A percentile compares a stretch with the other conserved stretches of the same genome.
Evolutionary conservation across 2,797 vertebrate genomes (phyloP).

Genomic region (Hafferia zeledoni): DNA sequence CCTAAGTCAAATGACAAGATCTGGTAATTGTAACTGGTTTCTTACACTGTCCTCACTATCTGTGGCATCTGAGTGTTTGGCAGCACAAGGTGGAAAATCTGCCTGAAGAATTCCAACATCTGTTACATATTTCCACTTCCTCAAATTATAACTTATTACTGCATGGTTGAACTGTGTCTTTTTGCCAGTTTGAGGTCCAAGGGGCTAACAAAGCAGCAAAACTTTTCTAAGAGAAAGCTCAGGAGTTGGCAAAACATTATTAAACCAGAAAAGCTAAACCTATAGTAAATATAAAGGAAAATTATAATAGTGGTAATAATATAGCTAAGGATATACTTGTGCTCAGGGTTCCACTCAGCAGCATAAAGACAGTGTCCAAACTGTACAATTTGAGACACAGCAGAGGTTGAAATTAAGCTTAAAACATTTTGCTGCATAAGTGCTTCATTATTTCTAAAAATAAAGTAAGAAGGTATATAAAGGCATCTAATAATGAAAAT

Average conservation of each 20-base stretch:
- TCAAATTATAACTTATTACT: constrained; percentile 65
- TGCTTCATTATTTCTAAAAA: neutral
- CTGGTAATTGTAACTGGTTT: constrained; percentile 16
- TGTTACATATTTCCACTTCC: constrained; percentile 67
- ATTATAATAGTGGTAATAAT: neutral
- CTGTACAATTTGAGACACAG: neutral
- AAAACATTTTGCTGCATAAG: neutral
- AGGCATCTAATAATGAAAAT: neutral
- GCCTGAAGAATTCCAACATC: constrained; percentile 53
- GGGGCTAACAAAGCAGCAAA: neutral
- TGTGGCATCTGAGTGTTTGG: constrained; percentile 51
- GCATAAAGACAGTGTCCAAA: neutral
- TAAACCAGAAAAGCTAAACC: neutral
- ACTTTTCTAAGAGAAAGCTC: constrained; percentile 1
- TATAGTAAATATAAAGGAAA: neutral
- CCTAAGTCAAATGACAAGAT: neutral
- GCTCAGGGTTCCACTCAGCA: neutral
- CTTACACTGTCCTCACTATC: constrained; percentile 36
- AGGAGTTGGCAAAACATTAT: neutral
- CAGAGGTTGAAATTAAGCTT: neutral
- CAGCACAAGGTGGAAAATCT: constrained; percentile 56
- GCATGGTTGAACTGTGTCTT: constrained; percentile 21
- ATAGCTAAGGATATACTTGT: neutral
- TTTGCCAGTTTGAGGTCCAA: constrained; percentile 44
- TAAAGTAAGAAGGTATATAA: neutral